Percentiles rank a stretch among this genome's conserved stretches.
Conservation (phyloP, 2,113 vertebrate species). For the Eclectus roratus region DNA sequence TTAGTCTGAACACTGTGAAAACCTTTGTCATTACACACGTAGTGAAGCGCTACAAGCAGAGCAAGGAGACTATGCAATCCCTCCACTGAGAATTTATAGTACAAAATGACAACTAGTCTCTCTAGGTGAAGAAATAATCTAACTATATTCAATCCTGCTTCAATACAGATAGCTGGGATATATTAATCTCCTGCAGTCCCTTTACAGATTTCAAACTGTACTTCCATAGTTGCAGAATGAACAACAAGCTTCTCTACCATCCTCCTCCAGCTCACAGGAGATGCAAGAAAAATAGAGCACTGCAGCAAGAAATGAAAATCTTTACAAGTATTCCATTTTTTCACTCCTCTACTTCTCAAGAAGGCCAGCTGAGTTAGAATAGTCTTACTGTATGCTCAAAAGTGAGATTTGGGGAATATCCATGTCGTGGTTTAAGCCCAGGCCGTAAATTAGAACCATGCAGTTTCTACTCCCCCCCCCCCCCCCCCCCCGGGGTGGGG, state of each 20-base stretch:
- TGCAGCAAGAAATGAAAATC: not conserved
- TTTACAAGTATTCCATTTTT: not conserved
- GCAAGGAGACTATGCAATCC: not conserved
- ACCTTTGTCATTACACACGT: not conserved
- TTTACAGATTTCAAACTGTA: not conserved
- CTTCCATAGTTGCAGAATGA: not conserved
- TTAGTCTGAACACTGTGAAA: not conserved
- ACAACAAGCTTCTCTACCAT: not conserved
- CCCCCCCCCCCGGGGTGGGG: no score
- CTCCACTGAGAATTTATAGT: not conserved
- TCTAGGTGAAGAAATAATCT: not conserved
- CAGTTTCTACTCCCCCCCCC: no score
- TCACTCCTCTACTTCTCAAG: not conserved
- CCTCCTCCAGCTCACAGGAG: not conserved
- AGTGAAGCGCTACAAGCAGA: not conserved
- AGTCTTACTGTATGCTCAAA: not conserved
- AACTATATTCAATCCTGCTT: not conserved
- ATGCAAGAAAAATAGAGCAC: not conserved
- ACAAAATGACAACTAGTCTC: not conserved
- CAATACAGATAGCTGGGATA: not conserved
- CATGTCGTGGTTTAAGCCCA: no score
- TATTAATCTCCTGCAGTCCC: not conserved
- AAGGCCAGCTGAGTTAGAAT: not conserved
- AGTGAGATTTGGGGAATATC: not conserved
- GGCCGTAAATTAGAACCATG: no score